Percentiles rank a stretch among this genome's conserved stretches.
These are phyloP conservation scores for Hystrix brachyura DNA, from an alignment of 2,113 vertebrate species.

Conservation along the genomic window DNA sequence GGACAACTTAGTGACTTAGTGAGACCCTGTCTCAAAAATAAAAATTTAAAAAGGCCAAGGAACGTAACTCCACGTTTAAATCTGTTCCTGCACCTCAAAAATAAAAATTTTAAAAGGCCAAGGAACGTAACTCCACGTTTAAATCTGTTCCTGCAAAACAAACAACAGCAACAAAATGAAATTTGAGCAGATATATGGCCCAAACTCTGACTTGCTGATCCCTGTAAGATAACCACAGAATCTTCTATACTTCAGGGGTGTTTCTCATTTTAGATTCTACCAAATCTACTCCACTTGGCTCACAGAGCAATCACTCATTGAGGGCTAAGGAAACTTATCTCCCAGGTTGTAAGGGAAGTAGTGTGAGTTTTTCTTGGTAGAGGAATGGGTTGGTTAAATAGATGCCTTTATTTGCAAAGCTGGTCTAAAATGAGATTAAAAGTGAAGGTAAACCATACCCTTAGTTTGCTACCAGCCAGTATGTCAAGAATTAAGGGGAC, in stretches of 20 bases:
- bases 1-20: neutral
- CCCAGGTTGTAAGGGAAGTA: neutral
- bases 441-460: neutral
- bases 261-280: neutral
- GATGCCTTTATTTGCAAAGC: neutral
- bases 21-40: neutral
- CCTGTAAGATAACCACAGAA: neutral
- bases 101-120: neutral
- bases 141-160: neutral
- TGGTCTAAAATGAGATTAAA: neutral
- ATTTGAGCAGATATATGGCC: neutral
- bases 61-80: neutral
- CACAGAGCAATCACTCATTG: neutral
- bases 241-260: fast-evolving
- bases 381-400: neutral
- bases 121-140: neutral
- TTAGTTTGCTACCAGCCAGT: fast-evolving
- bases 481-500: neutral
- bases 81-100: neutral
- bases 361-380: neutral
- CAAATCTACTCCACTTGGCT: neutral
- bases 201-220: neutral
- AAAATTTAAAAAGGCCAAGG: neutral
- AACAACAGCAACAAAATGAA: neutral
- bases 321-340: neutral